A percentile compares a stretch with the other conserved stretches of the same genome.
Conservation (phyloP, 2,888 invertebrate genomes). For the Leucozona laternaria region DNA sequence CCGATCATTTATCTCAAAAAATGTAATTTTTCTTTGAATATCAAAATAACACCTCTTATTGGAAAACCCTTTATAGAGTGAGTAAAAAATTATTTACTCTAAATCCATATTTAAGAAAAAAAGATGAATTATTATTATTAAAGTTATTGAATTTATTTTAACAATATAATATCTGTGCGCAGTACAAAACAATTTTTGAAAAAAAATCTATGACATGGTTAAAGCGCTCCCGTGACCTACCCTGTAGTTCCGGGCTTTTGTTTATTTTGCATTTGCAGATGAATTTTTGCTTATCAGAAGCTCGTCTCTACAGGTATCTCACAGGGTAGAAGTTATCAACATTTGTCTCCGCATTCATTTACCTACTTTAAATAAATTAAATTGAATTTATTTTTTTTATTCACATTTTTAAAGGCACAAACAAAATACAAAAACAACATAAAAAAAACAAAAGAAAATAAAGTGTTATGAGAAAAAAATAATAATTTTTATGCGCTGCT, state of each 20-base stretch:
- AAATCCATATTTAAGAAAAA: too few relatives aligned
- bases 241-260: conserved; percentile 99
- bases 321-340: conserved; percentile 88
- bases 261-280: conserved; percentile 86
- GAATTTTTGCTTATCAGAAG: conserved; percentile 90
- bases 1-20: too few relatives aligned
- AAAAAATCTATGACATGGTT: conserved; percentile 44
- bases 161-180: too few relatives aligned
- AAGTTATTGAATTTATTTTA: too few relatives aligned
- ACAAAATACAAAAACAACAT: neutral
- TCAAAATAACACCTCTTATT: too few relatives aligned
- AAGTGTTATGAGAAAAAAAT: neutral
- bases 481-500: neutral
- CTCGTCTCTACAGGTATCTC: conserved; percentile 99
- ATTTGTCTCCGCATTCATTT: conserved; percentile 39
- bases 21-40: too few relatives aligned
- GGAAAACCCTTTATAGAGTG: too few relatives aligned
- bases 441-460: neutral
- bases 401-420: conserved; percentile 13
- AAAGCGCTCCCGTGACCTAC: conserved; percentile 97
- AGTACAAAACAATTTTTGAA: neutral
- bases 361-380: conserved; percentile 36
- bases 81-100: too few relatives aligned
- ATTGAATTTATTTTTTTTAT: conserved; percentile 20
- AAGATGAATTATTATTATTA: too few relatives aligned